Base-by-base conservation (phyloP, 37 sponge, comb jelly and placozoan species). In the Spongilla lacustris region DNA sequence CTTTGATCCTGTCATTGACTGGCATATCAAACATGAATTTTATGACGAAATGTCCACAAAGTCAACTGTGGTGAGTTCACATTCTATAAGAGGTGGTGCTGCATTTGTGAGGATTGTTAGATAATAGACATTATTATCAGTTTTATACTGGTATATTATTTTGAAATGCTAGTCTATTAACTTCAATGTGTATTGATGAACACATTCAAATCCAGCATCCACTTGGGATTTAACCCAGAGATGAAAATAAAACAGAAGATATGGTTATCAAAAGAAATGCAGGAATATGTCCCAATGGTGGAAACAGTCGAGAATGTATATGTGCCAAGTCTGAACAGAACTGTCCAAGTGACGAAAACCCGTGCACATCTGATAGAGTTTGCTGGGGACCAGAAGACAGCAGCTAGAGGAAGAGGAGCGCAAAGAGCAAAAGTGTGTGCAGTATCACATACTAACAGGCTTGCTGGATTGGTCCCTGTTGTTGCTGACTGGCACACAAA, bases 191-290 rank as follows among this genome's bases (percentile, higher is more conserved):
- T 58, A 80, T 58, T 58, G 58, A 58, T 58, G 58, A 58, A 58
- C 58, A 58, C 58, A 48, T 41, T 66, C 30, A 30, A 26, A 26
- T 35, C n/a, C 37, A 83, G 84, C 48, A 38, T 23, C 84, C 74
- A 46, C 31, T 86, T 21, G 80, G 81, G 26, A 77, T 86, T 50
- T 25, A 71, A 25, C 73, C 81, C 13, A 79, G 32, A 67, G 71
- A 86, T 49, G 87, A 86, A 31, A 86, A 79, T 48, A 86, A 86
- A 33, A 36, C 29, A 73, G 87, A 77, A 66, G 81, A 86, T n/a
- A 71, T 86, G 84, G 70, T 83, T 36, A 75, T 73, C 23, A 83
- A 66, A 50, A 25, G 28, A 72, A 28, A 37, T 41, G 31, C 71
- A 82, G 25, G 13, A 83, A 17, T 83, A 83, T 73, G 75, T 85